Conservation (phyloP, 1,140 invertebrate species). For the Hirudo medicinalis region DNA sequence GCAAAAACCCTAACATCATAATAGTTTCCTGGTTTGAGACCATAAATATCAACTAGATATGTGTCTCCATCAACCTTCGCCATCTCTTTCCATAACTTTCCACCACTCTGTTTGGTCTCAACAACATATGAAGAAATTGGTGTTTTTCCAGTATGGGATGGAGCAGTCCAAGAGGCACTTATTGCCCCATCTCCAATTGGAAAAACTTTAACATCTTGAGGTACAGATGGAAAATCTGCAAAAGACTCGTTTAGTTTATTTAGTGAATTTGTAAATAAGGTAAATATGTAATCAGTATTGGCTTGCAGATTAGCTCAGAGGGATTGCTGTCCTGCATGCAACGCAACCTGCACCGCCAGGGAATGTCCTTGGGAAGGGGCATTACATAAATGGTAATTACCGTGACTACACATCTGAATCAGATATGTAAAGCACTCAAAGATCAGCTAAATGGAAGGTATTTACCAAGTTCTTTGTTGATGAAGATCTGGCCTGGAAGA, state of each 20-base stretch:
- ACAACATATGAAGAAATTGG: constrained; percentile 86
- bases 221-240: not conserved
- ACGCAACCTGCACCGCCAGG: too few relatives aligned
- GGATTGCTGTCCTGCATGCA: too few relatives aligned
- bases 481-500: not conserved
- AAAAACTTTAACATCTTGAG: not conserved
- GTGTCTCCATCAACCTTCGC: constrained; percentile 5
- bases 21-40: constrained; percentile 13
- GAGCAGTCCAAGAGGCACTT: constrained; percentile 66
- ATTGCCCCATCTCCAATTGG: not conserved
- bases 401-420: too few relatives aligned
- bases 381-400: too few relatives aligned
- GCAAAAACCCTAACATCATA: constrained; percentile 15
- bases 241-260: too few relatives aligned
- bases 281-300: too few relatives aligned
- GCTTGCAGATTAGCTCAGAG: too few relatives aligned
- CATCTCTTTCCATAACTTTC: not conserved
- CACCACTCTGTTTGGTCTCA: constrained; percentile 49
- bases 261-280: too few relatives aligned
- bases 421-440: not conserved
- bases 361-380: too few relatives aligned
- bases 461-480: constrained; percentile 1
- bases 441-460: not conserved
- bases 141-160: constrained; percentile 70
- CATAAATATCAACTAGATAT: constrained; percentile 9